A percentile compares a stretch with the other conserved stretches of the same genome.
phyloP scores from a whole-genome alignment of 2,888 invertebrate genomes.

The Therioaphis trifolii region DNA sequence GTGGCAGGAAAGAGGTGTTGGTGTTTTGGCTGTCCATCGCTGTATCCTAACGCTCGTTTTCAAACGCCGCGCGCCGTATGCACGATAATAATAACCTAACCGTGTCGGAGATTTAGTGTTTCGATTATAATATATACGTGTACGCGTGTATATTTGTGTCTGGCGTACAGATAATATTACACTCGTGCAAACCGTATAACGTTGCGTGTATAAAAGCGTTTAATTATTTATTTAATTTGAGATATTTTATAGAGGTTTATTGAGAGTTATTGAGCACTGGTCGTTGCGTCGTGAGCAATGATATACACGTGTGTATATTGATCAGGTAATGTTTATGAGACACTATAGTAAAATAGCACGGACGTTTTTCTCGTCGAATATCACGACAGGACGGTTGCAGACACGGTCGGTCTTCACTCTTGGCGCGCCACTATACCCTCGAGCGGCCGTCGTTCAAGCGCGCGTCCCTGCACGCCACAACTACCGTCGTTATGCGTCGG shows the following conservation, averaged over 20 bases:
- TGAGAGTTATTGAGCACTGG: slow-evolving; percentile 43
- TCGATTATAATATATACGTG: background rate
- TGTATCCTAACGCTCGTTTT: slow-evolving; percentile 2
- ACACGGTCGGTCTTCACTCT: background rate
- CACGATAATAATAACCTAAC: background rate
- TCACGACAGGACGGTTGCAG: background rate
- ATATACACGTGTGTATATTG: background rate
- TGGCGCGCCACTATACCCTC: slow-evolving; percentile 26
- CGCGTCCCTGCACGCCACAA: background rate
- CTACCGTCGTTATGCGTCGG: background rate
- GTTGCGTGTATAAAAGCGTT: no score
- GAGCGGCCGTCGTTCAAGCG: background rate
- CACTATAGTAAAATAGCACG: background rate
- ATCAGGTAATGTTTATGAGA: background rate
- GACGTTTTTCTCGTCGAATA: background rate
- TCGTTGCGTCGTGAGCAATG: slow-evolving; percentile 44
- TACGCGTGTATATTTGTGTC: background rate
- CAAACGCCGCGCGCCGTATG: background rate
- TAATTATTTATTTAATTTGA: background rate
- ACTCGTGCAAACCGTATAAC: no score
- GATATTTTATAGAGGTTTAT: background rate
- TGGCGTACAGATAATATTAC: background rate
- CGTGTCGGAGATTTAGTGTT: background rate
- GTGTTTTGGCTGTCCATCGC: slow-evolving; percentile 25
- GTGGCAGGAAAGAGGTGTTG: slow-evolving; percentile 6